Conservation (phyloP, 23 tunicate species). For the Ascidia mentula region DNA sequence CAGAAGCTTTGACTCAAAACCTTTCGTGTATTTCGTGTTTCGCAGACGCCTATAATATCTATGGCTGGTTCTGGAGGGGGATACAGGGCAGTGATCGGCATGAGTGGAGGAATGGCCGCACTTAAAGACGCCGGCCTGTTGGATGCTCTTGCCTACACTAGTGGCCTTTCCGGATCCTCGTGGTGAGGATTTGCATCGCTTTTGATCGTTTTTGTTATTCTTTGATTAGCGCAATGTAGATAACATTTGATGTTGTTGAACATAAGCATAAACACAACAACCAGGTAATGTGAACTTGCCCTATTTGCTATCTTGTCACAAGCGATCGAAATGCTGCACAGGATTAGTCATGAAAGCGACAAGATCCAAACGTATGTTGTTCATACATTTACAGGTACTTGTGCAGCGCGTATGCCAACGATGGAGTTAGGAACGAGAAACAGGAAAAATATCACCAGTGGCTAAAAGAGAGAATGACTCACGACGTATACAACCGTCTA, state of each 20-base stretch:
- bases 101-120: constrained; percentile 47
- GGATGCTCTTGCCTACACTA: constrained; percentile 37
- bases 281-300: too few relatives aligned
- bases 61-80: constrained; percentile 56
- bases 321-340: too few relatives aligned
- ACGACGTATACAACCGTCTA: background rate
- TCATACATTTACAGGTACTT: constrained; percentile 42
- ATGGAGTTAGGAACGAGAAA: constrained; percentile 29
- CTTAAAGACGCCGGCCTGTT: constrained; percentile 33
- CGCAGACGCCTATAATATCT: constrained; percentile 48
- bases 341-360: too few relatives aligned
- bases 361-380: too few relatives aligned
- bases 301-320: too few relatives aligned
- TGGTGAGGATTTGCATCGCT: constrained; percentile 15
- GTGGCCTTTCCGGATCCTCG: constrained; percentile 52
- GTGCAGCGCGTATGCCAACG: constrained; percentile 40
- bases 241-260: too few relatives aligned
- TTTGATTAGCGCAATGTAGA: background rate
- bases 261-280: too few relatives aligned
- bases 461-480: constrained; percentile 11
- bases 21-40: too few relatives aligned
- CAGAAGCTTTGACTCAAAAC: too few relatives aligned
- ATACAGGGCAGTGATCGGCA: constrained; percentile 37
- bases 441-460: constrained; percentile 40
- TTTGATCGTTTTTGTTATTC: background rate